These are phyloP conservation scores for Monoplex corrugatus DNA, from an alignment of 2,888 invertebrate species.

Conservation along the genomic window DNA sequence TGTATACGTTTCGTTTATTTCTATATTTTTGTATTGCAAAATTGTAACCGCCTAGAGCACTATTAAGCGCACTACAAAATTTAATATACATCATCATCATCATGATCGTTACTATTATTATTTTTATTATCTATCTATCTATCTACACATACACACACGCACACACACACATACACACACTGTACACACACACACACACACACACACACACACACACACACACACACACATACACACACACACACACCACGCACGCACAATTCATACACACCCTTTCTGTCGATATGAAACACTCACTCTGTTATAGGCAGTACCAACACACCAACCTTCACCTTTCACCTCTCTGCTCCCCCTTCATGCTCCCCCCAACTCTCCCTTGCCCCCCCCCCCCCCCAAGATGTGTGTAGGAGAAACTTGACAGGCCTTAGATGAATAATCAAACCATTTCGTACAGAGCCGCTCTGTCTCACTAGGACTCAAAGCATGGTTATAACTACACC, in stretches of 20 bases:
- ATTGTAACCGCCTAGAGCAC: too few relatives aligned
- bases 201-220: neutral
- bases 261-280: neutral
- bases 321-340: neutral
- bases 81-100: too few relatives aligned
- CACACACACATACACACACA: slow-evolving; percentile 2
- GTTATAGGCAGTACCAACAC: neutral
- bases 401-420: too few relatives aligned
- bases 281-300: neutral
- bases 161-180: neutral
- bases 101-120: too few relatives aligned
- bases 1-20: too few relatives aligned
- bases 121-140: too few relatives aligned
- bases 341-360: neutral
- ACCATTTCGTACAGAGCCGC: too few relatives aligned
- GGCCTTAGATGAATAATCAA: too few relatives aligned
- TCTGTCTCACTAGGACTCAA: too few relatives aligned
- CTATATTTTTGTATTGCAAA: too few relatives aligned
- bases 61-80: too few relatives aligned
- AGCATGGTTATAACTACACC: too few relatives aligned
- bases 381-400: neutral
- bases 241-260: neutral
- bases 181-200: neutral
- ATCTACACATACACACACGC: neutral
- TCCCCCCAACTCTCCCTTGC: neutral